phyloP scores from a whole-genome alignment of 2,888 invertebrate species.

The Drosophila acutilabella region DNA sequence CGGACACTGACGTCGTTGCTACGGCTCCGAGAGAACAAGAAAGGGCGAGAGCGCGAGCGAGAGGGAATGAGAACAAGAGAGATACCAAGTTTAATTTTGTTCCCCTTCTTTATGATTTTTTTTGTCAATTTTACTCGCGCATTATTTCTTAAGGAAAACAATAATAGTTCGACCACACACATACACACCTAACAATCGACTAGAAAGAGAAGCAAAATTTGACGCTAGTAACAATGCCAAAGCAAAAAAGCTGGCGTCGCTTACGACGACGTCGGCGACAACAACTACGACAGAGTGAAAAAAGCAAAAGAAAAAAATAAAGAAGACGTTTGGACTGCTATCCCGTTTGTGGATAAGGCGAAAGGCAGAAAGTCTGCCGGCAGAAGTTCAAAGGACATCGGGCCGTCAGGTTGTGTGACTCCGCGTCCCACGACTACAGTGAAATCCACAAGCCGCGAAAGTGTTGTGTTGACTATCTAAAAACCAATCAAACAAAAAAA shows the following conservation, averaged over 20 bases:
- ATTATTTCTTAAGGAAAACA: conserved; percentile 79
- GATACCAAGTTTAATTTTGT: conserved; percentile 34
- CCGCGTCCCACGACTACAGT: conserved; percentile 34
- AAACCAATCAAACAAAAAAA: neutral
- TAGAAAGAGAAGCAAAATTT: conserved; percentile 65
- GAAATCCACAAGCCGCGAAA: conserved; percentile 12
- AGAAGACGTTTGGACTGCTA: conserved; percentile 71
- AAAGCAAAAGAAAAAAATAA: conserved; percentile 25
- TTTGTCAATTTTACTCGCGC: conserved; percentile 62
- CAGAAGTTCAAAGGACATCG: conserved; percentile 84
- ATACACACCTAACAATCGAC: conserved; percentile 28
- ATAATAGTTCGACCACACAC: conserved; percentile 51
- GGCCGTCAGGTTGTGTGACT: conserved; percentile 81
- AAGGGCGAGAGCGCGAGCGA: conserved; percentile 21
- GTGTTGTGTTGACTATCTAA: neutral
- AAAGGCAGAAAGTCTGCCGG: conserved; percentile 55
- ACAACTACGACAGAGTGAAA: conserved; percentile 29
- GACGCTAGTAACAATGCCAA: conserved; percentile 47
- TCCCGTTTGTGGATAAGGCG: conserved; percentile 81
- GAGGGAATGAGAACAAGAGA: conserved; percentile 28
- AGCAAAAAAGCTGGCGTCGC: conserved; percentile 49
- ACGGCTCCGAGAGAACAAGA: conserved; percentile 31
- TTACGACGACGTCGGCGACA: conserved; percentile 39
- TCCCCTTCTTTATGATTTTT: conserved; percentile 46
- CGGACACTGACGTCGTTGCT: conserved; percentile 44